phyloP scores from a whole-genome alignment of 2,797 vertebrate genomes.

The Emys orbicularis region DNA sequence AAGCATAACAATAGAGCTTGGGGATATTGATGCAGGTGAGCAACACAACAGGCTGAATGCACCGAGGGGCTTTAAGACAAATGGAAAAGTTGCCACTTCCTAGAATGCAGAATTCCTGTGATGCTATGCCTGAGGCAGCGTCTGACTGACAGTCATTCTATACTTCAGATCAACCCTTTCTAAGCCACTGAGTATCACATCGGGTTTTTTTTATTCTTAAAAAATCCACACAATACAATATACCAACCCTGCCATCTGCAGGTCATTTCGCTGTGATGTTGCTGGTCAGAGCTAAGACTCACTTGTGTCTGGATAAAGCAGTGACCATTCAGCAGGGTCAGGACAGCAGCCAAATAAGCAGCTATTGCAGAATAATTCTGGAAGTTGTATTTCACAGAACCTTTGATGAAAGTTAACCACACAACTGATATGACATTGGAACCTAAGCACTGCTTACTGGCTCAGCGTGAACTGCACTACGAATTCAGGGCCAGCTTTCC shows the following conservation, averaged over 20 bases:
- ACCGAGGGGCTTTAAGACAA: neutral
- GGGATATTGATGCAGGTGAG: neutral
- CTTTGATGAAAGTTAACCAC: neutral
- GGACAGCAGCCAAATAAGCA: neutral
- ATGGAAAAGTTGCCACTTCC: neutral
- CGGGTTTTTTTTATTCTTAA: neutral
- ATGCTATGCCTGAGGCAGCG: neutral
- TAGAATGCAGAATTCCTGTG: neutral
- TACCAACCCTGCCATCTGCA: neutral
- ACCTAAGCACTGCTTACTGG: too few relatives aligned
- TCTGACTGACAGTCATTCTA: neutral
- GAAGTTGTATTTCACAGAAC: neutral
- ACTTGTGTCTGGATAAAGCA: neutral
- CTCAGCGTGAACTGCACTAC: too few relatives aligned
- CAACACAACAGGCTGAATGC: neutral
- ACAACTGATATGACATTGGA: neutral
- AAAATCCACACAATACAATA: neutral
- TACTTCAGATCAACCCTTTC: neutral
- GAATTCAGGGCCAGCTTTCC: neutral
- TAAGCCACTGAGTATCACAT: neutral
- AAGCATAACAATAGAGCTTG: neutral
- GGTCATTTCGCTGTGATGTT: neutral
- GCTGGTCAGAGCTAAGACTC: neutral
- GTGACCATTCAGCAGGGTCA: rapidly evolving
- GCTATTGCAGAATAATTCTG: neutral